phyloP scores from a whole-genome alignment of 2,797 vertebrate species.

The Bufotes viridis region DNA sequence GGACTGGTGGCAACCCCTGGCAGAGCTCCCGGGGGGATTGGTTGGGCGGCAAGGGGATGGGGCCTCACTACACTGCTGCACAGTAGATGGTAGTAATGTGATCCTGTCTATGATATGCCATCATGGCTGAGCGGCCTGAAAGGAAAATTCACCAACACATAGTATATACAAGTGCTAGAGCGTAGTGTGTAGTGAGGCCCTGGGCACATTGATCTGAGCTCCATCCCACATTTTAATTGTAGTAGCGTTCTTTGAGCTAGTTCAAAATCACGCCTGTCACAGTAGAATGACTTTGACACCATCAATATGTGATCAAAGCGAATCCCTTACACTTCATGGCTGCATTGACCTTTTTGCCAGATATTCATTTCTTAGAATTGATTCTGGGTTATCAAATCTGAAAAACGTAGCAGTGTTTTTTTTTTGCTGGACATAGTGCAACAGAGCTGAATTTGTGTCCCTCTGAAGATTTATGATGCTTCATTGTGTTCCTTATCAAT shows the following conservation, averaged over 20 bases:
- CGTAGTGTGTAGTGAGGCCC: too few species aligned
- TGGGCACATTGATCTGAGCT: conserved; percentile 38
- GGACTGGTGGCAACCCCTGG: too few species aligned
- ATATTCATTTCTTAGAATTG: conserved; percentile 42
- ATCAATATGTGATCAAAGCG: conserved; percentile 61
- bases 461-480: neutral
- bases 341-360: conserved; percentile 43
- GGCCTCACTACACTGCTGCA: too few species aligned
- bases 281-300: conserved; percentile 49
- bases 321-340: conserved; percentile 48
- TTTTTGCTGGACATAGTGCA: neutral
- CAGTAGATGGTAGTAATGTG: too few species aligned
- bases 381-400: conserved; percentile 42
- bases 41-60: too few species aligned
- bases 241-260: conserved; percentile 17
- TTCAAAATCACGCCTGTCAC: conserved; percentile 44
- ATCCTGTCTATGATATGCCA: too few species aligned
- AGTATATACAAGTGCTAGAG: too few species aligned
- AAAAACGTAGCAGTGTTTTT: neutral
- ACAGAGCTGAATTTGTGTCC: neutral
- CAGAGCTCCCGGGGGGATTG: too few species aligned
- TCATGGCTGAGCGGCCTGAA: too few species aligned
- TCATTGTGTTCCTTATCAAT: neutral
- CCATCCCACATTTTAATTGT: conserved; percentile 39
- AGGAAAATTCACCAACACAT: too few species aligned